Percentiles rank a stretch among this genome's conserved stretches.
These are phyloP conservation scores for Dendropsophus ebraccatus DNA, from an alignment of 2,113 vertebrate genomes.

Conservation along the genomic window DNA sequence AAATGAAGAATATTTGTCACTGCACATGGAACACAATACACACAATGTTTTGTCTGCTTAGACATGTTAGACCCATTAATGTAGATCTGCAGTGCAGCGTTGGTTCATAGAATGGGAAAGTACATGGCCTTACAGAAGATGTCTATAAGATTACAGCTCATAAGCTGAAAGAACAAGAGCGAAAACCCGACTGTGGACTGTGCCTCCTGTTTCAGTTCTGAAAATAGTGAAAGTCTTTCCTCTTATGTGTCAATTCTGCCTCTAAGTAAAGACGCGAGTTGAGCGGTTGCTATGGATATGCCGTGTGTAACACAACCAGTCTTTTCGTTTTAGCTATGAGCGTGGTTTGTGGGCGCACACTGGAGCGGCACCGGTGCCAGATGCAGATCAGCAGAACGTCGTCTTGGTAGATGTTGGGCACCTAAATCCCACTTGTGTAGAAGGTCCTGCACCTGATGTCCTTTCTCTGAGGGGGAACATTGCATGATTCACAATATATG, in stretches of 20 bases:
- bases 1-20: neutral
- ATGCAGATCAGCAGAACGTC: neutral
- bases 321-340: neutral
- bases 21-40: neutral
- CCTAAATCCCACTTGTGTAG: too few species aligned
- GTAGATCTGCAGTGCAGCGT: neutral
- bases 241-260: neutral
- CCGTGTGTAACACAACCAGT: neutral
- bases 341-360: neutral
- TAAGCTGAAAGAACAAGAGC: too few species aligned
- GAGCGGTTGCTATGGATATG: neutral
- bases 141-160: neutral
- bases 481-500: too few species aligned
- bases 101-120: neutral
- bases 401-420: neutral
- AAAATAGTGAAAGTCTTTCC: neutral
- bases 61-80: neutral
- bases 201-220: neutral
- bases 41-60: neutral
- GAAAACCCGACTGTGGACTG: neutral
- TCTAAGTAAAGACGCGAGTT: neutral
- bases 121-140: neutral
- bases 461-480: too few species aligned
- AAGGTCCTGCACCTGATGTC: too few species aligned
- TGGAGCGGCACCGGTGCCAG: neutral